Base-by-base conservation (phyloP, 2,888 invertebrate species). In the Chorisops tibialis region DNA sequence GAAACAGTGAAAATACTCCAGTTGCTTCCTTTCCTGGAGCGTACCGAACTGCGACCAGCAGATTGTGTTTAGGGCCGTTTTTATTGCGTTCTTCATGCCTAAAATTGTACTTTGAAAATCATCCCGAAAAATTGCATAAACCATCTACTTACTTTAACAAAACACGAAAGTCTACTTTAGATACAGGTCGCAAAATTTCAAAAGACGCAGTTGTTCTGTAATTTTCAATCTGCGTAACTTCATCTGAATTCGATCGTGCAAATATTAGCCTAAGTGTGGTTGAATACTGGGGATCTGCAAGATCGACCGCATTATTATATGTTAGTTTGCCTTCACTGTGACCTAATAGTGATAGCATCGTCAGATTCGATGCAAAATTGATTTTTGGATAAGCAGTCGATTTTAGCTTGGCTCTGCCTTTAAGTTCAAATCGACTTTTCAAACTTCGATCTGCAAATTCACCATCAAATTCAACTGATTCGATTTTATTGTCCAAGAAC, bases 371-470 rank as follows among this genome's bases (percentile, higher is more conserved):
- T 62, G 83, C 84, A 72, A 89, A 87, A 74, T 90, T 87, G 61
- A 87, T 82, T 39, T 84, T 82, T 0, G 90, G 87, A 77, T 92
- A 91, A 0, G 91, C 89, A 0, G 89, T 86, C 11, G 89, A 88
- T 62, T 85, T 83, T 68, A 93, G 79, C 45, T 85, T 84, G 52
- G 89, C 73, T 61, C 86, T 84, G 0, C 87, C 88, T 47, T 84
- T 82, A 58, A 75, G 75, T 51, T 78, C 77, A 0, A 73, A 73
- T 61, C 73, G 74, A 0, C 73, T 72, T 59, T 73, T 74, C 30
- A 77, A 74, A 5, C 75, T 72, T 6, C 81, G 81, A 70, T 86
- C 83, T 0, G 77, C 74, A 2, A 82, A 59, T 16, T 78, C 76
- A 4, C 80, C 75, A 37, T 81, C 81, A 9, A 82, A 70, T 38